Conservation (phyloP, 1,140 invertebrate genomes). For the Hycleus cichorii region DNA sequence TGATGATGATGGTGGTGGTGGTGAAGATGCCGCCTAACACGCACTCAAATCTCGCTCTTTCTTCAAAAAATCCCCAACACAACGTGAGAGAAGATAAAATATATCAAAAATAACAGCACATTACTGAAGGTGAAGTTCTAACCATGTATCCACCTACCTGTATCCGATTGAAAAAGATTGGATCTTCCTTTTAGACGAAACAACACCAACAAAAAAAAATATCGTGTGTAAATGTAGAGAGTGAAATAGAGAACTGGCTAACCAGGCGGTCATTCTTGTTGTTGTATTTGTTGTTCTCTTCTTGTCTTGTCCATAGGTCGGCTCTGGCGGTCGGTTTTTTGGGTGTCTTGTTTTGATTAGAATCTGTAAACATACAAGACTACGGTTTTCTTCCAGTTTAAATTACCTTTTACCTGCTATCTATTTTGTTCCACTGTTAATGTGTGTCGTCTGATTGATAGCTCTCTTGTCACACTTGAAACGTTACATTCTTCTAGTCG, state of each 20-base stretch:
- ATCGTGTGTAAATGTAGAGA: neutral
- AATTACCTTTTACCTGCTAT: slow-evolving; percentile 9
- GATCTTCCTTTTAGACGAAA: too few relatives aligned
- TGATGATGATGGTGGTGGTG: slow-evolving; percentile 2
- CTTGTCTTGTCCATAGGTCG: slow-evolving; percentile 5
- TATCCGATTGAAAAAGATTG: too few relatives aligned
- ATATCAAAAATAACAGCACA: too few relatives aligned
- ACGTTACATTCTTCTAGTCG: neutral
- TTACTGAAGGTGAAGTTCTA: too few relatives aligned
- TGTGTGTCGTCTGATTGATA: slow-evolving; percentile 20
- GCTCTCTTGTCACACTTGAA: slow-evolving; percentile 16
- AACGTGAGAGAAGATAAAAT: too few relatives aligned
- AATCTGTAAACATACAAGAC: slow-evolving; percentile 19
- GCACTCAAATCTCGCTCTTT: too few relatives aligned
- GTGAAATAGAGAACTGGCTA: neutral
- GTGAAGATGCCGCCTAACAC: slow-evolving; percentile 11
- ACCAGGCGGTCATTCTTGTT: neutral
- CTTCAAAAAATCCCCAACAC: too few relatives aligned
- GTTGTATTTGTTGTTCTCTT: neutral
- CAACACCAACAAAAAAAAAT: neutral
- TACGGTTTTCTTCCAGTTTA: slow-evolving; percentile 14
- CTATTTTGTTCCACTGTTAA: slow-evolving; percentile 20
- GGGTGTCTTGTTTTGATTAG: slow-evolving; percentile 17
- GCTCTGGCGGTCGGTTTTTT: slow-evolving; percentile 9
- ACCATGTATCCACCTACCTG: too few relatives aligned